phyloP scores from a whole-genome alignment of 2,113 vertebrate species.

The Pomatorhinus ruficollis region DNA sequence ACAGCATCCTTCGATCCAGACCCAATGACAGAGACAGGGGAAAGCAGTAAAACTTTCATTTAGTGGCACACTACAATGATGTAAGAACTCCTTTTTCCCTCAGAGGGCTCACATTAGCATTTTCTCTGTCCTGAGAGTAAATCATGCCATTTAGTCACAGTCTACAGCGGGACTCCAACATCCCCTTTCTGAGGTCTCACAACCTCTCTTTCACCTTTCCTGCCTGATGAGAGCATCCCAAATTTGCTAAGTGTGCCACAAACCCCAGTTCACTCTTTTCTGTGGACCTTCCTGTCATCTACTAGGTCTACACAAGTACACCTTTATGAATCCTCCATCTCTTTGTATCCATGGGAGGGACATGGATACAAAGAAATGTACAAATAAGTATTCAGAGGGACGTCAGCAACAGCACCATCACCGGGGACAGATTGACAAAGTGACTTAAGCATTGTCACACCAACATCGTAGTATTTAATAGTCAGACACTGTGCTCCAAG shows the following conservation, averaged over 20 bases:
- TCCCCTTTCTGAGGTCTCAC: background rate
- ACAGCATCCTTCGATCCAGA: slow-evolving; percentile 9
- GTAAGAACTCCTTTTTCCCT: slow-evolving; percentile 24
- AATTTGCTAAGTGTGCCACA: background rate
- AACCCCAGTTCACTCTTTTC: background rate
- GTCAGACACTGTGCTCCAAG: background rate
- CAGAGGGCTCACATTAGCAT: background rate
- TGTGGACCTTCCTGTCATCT: background rate
- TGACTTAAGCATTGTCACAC: background rate
- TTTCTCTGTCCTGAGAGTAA: slow-evolving; percentile 5
- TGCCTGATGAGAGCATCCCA: background rate
- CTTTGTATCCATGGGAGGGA: background rate
- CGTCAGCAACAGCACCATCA: background rate
- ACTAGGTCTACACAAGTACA: background rate
- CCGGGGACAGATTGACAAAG: background rate
- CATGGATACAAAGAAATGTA: no score
- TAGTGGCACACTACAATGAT: background rate
- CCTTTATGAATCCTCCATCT: background rate
- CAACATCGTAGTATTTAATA: background rate
- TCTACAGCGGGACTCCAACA: background rate
- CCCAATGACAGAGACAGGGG: background rate
- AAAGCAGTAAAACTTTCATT: slow-evolving; percentile 27
- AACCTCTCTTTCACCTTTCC: background rate
- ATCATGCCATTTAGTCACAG: background rate
- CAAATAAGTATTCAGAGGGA: background rate